A percentile compares a stretch with the other conserved stretches of the same genome.
Evolutionary conservation across 2,797 vertebrate species (phyloP).

Genomic region (Sebastolobus altivelis): DNA sequence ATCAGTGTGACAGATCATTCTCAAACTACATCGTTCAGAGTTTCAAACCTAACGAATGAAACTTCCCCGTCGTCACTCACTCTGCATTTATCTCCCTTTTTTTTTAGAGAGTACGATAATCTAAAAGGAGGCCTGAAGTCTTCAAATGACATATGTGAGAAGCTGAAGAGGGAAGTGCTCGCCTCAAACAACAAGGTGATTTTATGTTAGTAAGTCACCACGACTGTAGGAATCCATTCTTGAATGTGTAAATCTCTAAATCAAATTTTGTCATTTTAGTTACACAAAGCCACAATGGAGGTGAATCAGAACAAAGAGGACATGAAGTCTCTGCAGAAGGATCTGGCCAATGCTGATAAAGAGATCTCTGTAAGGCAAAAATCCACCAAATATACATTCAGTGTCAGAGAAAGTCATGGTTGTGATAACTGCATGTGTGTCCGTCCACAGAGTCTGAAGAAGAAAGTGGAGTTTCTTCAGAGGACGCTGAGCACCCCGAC

Average conservation of each 20-base stretch:
- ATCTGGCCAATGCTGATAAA: slow-evolving; percentile 91
- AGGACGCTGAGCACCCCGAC: slow-evolving; percentile 93
- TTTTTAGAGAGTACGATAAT: slow-evolving; percentile 93
- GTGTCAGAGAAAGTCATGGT: neutral
- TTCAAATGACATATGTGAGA: slow-evolving; percentile 92
- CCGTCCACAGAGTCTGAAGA: slow-evolving; percentile 90
- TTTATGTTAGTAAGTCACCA: neutral
- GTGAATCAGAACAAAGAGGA: slow-evolving; percentile 87
- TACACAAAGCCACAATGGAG: slow-evolving; percentile 87
- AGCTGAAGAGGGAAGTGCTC: slow-evolving; percentile 92
- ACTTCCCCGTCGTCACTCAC: neutral
- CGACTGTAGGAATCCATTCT: neutral
- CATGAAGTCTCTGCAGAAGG: slow-evolving; percentile 89
- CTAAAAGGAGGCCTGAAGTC: slow-evolving; percentile 90
- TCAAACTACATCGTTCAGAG: neutral
- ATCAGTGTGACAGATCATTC: neutral
- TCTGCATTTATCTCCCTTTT: neutral
- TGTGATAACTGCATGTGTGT: neutral
- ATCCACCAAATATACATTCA: neutral
- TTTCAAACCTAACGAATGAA: neutral
- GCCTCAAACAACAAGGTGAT: slow-evolving; percentile 91
- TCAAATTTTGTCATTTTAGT: slow-evolving; percentile 74
- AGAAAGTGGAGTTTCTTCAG: slow-evolving; percentile 94
- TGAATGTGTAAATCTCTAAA: accelerated
- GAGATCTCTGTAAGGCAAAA: slow-evolving; percentile 89